Percentiles rank a stretch among this genome's conserved stretches.
Evolutionary conservation across 2,888 invertebrate species (phyloP).

Genomic region (Sicus ferrugineus): DNA sequence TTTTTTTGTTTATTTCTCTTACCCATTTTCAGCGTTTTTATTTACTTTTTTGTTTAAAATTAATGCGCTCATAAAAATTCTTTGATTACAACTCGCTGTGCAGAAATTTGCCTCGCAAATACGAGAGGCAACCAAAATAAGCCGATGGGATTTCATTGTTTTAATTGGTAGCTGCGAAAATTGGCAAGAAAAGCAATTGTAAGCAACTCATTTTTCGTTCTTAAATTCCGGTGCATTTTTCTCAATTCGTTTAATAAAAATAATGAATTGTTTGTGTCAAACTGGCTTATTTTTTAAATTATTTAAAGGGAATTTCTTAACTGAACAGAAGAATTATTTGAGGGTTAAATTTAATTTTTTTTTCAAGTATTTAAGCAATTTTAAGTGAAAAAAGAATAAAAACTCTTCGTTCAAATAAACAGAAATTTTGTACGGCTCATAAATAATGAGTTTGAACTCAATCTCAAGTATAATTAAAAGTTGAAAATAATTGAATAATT

Average conservation of each 20-base stretch:
- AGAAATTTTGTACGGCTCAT: no score
- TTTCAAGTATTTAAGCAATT: no score
- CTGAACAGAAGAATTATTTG: no score
- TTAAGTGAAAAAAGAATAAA: no score
- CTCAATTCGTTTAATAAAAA: slow-evolving; percentile 1
- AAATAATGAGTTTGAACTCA: no score
- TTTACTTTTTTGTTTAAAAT: slow-evolving; percentile 16
- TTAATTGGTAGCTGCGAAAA: slow-evolving; percentile 12
- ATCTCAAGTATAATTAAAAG: no score
- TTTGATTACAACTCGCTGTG: not conserved
- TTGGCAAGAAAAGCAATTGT: slow-evolving; percentile 10
- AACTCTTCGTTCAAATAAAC: no score
- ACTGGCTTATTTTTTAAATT: no score
- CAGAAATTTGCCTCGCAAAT: not conserved
- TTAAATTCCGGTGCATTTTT: not conserved
- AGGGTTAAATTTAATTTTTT: no score
- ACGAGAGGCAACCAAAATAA: not conserved
- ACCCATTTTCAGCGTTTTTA: not conserved
- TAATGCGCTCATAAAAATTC: slow-evolving; percentile 21
- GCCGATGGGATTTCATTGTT: slow-evolving; percentile 3
- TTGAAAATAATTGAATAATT: no score
- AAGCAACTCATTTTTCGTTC: not conserved
- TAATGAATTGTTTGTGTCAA: not conserved
- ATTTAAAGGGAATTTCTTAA: no score
- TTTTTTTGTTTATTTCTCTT: slow-evolving; percentile 12